A percentile compares a stretch with the other conserved stretches of the same genome.
Evolutionary conservation across 92 coral and sea anemone species (phyloP).

Genomic region (Bergia sp.): DNA sequence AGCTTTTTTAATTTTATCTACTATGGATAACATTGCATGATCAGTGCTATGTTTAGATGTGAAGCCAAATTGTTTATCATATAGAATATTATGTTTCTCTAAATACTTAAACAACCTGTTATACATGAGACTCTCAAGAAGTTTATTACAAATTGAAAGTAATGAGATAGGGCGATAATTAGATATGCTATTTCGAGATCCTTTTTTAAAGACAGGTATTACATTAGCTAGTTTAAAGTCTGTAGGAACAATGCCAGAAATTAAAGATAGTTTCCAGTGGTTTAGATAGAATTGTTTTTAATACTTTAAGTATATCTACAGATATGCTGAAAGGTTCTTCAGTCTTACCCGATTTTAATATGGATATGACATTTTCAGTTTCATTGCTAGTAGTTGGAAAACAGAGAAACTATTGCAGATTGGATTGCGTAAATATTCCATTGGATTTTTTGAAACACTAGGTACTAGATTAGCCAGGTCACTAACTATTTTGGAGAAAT

Average conservation of each 20-base stretch:
- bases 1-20: too few relatives aligned
- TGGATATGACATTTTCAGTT: not conserved
- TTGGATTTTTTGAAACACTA: not conserved
- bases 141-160: too few relatives aligned
- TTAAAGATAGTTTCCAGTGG: slow-evolving; percentile 28
- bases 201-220: too few relatives aligned
- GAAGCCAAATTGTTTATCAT: too few relatives aligned
- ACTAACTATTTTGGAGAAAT: slow-evolving; percentile 16
- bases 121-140: too few relatives aligned
- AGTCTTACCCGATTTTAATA: slow-evolving; percentile 6
- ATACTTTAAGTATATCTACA: slow-evolving; percentile 10
- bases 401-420: slow-evolving; percentile 4
- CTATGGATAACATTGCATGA: too few relatives aligned
- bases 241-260: not conserved
- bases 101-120: not conserved
- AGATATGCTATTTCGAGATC: not conserved
- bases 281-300: not conserved
- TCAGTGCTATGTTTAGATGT: too few relatives aligned
- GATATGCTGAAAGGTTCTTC: slow-evolving; percentile 2
- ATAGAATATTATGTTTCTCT: not conserved
- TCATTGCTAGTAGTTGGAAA: not conserved
- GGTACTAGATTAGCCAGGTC: slow-evolving; percentile 14
- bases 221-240: too few relatives aligned
- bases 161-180: too few relatives aligned
- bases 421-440: not conserved